Conservation (phyloP, 1,140 invertebrate genomes). For the Trissolcus basalis region DNA sequence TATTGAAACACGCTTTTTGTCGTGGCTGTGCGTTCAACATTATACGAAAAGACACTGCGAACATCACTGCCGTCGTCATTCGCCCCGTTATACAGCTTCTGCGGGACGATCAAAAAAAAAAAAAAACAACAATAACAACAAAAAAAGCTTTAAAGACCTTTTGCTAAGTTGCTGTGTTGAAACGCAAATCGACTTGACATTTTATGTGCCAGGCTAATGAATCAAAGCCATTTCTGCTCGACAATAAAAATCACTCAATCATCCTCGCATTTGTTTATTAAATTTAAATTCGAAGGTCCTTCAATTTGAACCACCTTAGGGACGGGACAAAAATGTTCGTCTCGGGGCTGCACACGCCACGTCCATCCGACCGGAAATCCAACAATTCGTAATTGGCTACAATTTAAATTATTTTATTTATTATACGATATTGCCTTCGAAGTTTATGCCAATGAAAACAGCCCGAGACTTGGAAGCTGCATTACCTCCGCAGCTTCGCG, state of each 20-base stretch:
- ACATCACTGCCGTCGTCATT: conserved; percentile 7
- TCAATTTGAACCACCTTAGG: conserved; percentile 11
- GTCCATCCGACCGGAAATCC: conserved; percentile 27
- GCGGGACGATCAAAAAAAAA: background rate
- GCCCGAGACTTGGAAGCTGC: conserved; percentile 13
- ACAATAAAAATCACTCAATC: conserved; percentile 19
- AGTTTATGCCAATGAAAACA: conserved; percentile 42
- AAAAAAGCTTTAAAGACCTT: conserved; percentile 11
- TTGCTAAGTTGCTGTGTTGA: conserved; percentile 6
- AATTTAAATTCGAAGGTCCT: no score
- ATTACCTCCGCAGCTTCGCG: conserved; percentile 21
- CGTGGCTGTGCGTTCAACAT: conserved; percentile 3
- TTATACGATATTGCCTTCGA: conserved; percentile 46
- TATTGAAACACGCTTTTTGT: conserved; percentile 21
- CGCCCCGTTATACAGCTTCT: conserved; percentile 7
- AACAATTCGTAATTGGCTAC: conserved; percentile 52
- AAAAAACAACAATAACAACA: background rate
- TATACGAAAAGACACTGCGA: conserved; percentile 13
- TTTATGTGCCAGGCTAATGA: conserved; percentile 3
- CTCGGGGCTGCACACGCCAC: conserved; percentile 5
- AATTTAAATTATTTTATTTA: conserved; percentile 52
- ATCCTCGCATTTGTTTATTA: no score
- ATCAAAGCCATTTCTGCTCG: conserved; percentile 16
- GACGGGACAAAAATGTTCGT: background rate
- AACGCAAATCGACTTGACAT: conserved; percentile 5